A percentile compares a stretch with the other conserved stretches of the same genome.
phyloP scores from a whole-genome alignment of 2,113 vertebrate genomes.

The Chinchilla lanigera region DNA sequence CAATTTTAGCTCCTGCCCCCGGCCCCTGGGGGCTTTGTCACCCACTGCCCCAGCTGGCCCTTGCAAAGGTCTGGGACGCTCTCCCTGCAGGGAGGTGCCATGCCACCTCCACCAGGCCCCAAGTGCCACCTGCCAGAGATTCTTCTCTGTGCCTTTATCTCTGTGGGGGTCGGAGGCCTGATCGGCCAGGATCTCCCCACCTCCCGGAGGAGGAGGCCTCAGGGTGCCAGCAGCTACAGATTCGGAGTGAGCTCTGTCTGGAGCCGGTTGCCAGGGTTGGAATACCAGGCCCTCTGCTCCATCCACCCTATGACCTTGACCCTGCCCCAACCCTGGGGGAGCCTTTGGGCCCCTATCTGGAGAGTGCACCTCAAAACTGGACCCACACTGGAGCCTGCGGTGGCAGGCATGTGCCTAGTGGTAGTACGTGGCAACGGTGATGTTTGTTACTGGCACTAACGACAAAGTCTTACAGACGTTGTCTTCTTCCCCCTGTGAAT shows the following conservation, averaged over 20 bases:
- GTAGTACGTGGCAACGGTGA: neutral
- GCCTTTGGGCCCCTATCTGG: neutral
- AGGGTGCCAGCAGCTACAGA: neutral
- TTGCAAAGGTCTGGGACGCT: neutral
- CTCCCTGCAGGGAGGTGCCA: neutral
- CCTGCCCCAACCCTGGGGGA: neutral
- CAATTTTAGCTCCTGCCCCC: constrained; percentile 64
- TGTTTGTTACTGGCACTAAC: fast-evolving
- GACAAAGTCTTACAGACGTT: fast-evolving
- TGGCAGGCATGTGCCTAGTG: fast-evolving
- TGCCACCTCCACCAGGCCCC: neutral
- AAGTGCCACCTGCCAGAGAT: neutral
- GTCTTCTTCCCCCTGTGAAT: neutral
- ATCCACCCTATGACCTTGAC: constrained; percentile 1
- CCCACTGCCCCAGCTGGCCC: constrained; percentile 15
- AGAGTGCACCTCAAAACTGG: fast-evolving
- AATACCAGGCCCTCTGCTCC: neutral
- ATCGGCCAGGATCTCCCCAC: neutral
- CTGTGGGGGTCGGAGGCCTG: neutral
- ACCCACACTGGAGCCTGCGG: fast-evolving
- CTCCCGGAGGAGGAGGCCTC: neutral
- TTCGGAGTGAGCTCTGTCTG: neutral
- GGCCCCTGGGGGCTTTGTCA: constrained; percentile 11
- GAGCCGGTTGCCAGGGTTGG: neutral
- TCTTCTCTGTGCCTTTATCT: constrained; percentile 13